Percentiles rank a stretch among this genome's conserved stretches.
phyloP scores from a whole-genome alignment of 2,113 vertebrate species.

The Paradisaea rubra region DNA sequence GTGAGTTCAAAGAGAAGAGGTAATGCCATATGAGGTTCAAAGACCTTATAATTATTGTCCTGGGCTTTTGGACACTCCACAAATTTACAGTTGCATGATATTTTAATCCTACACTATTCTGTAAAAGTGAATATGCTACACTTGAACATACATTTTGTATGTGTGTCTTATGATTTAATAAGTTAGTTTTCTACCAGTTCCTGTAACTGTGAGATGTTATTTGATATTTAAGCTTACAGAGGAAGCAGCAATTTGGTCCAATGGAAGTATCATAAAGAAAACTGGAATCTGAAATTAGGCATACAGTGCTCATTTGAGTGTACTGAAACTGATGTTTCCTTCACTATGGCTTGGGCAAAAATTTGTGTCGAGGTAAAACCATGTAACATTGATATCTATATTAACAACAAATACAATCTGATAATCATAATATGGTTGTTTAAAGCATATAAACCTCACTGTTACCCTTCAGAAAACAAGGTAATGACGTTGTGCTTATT shows the following conservation, averaged over 20 bases:
- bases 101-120: background rate
- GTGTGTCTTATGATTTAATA: background rate
- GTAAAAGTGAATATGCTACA: background rate
- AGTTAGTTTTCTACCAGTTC: background rate
- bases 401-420: background rate
- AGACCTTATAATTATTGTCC: background rate
- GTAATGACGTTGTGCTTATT: background rate
- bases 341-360: background rate
- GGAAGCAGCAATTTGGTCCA: background rate
- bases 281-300: background rate
- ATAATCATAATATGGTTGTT: background rate
- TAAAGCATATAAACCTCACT: background rate
- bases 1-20: background rate
- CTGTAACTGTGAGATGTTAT: background rate
- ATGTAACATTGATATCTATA: background rate
- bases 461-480: background rate
- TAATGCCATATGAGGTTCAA: background rate
- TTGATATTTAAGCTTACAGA: slow-evolving; percentile 7
- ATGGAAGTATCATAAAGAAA: background rate
- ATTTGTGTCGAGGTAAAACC: background rate
- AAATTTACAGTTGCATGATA: background rate
- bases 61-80: background rate
- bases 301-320: background rate
- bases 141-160: background rate
- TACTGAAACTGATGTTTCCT: background rate